These are phyloP conservation scores for Solea solea DNA, from an alignment of 2,113 vertebrate genomes.

Conservation along the genomic window DNA sequence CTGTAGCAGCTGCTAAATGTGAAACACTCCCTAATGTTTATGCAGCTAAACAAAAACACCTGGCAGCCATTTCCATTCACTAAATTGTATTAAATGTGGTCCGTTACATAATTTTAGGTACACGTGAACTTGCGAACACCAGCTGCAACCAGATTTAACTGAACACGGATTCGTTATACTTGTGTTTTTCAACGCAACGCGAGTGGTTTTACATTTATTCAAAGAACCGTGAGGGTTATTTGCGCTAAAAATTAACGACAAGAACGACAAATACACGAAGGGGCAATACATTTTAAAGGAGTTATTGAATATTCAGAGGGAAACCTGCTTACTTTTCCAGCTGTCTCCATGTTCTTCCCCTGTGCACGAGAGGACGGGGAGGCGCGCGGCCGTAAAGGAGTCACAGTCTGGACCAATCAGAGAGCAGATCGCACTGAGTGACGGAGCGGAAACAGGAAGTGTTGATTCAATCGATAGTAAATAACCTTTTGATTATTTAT, in stretches of 20 bases:
- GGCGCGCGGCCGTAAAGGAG: slow-evolving; percentile 25
- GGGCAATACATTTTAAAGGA: not conserved
- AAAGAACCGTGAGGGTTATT: accelerated
- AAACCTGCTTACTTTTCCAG: slow-evolving; percentile 72
- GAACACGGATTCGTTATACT: slow-evolving; percentile 23
- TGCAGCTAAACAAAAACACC: too few species aligned
- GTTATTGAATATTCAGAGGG: not conserved
- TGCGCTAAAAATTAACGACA: not conserved
- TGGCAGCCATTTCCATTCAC: too few species aligned
- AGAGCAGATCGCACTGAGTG: not conserved
- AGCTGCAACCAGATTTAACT: not conserved
- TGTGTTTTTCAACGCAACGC: not conserved
- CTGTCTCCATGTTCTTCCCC: slow-evolving; percentile 74
- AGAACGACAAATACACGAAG: not conserved
- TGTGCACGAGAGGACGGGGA: not conserved
- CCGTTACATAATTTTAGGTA: not conserved
- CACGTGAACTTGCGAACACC: not conserved
- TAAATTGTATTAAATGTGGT: not conserved
- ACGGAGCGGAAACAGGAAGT: slow-evolving; percentile 7
- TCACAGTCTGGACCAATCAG: slow-evolving; percentile 55
- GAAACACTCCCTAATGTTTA: too few species aligned
- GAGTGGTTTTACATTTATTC: not conserved
- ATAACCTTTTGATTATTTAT: not conserved
- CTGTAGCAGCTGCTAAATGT: too few species aligned
- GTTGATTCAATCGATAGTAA: not conserved